Percentiles rank a stretch among this genome's conserved stretches.
Evolutionary conservation across 2,797 vertebrate genomes (phyloP).

Genomic region (Lerista edwardsae): DNA sequence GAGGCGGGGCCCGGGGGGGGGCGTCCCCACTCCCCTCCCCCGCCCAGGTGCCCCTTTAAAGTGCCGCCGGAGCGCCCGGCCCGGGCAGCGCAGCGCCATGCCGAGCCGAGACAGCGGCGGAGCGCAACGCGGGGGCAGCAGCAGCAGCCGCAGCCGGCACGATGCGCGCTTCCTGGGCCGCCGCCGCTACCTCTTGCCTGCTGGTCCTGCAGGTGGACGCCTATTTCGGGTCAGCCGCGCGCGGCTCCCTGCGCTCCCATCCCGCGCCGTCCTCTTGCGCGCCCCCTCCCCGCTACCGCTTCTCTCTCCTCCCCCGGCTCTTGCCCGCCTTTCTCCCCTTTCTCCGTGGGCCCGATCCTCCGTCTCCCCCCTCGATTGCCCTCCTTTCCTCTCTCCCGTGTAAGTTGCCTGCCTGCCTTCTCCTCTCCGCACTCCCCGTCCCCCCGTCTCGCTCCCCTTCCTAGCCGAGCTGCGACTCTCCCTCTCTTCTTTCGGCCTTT

Average conservation of each 20-base stretch:
- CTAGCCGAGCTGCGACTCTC: too few relatives aligned
- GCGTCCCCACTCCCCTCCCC: neutral
- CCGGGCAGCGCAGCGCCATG: conserved; percentile 79
- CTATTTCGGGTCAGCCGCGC: conserved; percentile 78
- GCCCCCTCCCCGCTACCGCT: neutral
- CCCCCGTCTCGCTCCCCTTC: too few relatives aligned
- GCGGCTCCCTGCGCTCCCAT: conserved; percentile 14
- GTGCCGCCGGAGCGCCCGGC: conserved; percentile 66
- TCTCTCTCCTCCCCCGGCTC: neutral
- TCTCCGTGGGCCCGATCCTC: neutral
- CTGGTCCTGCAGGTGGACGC: conserved; percentile 73
- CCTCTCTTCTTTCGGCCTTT: too few relatives aligned
- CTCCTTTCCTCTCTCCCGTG: too few relatives aligned
- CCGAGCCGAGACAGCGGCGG: conserved; percentile 81
- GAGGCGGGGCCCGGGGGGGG: neutral
- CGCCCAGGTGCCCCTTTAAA: conserved; percentile 71
- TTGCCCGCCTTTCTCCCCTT: neutral
- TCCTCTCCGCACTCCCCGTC: too few relatives aligned
- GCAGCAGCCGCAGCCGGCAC: conserved; percentile 77
- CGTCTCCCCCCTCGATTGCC: too few relatives aligned
- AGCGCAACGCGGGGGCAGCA: conserved; percentile 90
- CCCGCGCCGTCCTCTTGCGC: neutral
- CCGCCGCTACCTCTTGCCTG: conserved; percentile 80
- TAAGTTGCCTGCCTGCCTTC: neutral
- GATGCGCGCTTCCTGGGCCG: conserved; percentile 80